Conservation (phyloP, 2,888 invertebrate species). For the Mallateleia sp. region DNA sequence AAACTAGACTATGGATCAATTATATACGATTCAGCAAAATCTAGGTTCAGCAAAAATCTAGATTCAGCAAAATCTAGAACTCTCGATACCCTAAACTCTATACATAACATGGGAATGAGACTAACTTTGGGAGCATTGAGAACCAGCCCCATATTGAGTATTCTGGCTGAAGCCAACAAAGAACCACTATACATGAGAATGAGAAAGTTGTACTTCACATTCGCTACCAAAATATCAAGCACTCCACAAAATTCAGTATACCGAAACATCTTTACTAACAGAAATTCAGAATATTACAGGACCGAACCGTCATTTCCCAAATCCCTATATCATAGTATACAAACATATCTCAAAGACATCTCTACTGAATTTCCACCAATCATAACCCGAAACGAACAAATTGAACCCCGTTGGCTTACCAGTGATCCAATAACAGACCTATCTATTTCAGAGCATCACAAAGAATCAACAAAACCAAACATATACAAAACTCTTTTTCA, state of each 20-base stretch:
- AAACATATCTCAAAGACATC: constrained; percentile 4
- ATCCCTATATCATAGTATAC: constrained; percentile 5
- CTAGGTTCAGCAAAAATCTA: background rate
- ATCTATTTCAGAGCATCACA: background rate
- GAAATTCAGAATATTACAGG: background rate
- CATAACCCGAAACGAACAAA: background rate
- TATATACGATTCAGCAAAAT: background rate
- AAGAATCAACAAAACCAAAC: constrained; percentile 8
- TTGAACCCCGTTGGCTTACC: background rate
- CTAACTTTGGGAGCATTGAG: background rate
- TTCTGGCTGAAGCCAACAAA: constrained; percentile 1
- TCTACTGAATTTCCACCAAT: background rate
- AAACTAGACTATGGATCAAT: constrained; percentile 77
- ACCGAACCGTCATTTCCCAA: background rate
- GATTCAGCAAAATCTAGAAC: too few relatives aligned
- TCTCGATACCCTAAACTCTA: too few relatives aligned
- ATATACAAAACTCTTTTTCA: background rate
- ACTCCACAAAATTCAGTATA: background rate
- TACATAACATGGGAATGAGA: background rate
- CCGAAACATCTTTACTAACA: background rate
- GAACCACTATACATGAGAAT: background rate
- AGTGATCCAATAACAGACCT: background rate
- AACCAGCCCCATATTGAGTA: constrained; percentile 5
- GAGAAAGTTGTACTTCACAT: background rate
- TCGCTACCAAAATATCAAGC: background rate